phyloP scores from a whole-genome alignment of 2,797 vertebrate species.

The Urocyon cinereoargenteus region DNA sequence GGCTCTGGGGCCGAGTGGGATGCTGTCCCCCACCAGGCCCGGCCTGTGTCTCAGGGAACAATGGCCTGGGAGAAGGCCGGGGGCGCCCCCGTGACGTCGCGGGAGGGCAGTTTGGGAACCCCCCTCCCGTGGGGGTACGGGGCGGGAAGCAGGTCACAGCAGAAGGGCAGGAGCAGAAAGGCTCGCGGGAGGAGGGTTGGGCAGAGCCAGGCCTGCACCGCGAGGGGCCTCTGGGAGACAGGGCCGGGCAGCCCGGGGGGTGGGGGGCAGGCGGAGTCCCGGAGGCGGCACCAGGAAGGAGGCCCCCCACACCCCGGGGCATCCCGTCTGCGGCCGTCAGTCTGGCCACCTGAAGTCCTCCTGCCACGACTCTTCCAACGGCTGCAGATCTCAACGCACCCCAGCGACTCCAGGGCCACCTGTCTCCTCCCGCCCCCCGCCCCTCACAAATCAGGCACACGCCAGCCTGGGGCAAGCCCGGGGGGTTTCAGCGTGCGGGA shows the following conservation, averaged over 20 bases:
- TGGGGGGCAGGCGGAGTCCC: background rate
- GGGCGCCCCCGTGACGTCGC: background rate
- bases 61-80: background rate
- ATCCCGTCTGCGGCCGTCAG: background rate
- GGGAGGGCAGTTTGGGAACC: background rate
- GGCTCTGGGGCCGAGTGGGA: background rate
- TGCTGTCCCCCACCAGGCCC: too few relatives aligned
- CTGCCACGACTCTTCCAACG: background rate
- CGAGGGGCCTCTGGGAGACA: too few relatives aligned
- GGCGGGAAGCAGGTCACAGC: too few relatives aligned
- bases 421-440: background rate
- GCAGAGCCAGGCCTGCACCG: background rate
- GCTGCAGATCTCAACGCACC: rapidly evolving
- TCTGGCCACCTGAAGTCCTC: too few relatives aligned
- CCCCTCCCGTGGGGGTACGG: rapidly evolving
- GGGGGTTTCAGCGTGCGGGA: background rate
- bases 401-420: background rate
- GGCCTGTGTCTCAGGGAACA: background rate
- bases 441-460: background rate
- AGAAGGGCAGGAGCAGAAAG: background rate
- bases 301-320: background rate
- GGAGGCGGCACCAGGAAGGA: background rate
- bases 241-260: too few relatives aligned
- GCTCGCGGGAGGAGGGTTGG: background rate
- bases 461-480: background rate